Conservation (phyloP, 2,888 invertebrate genomes). For the Apocheima hispidaria region DNA sequence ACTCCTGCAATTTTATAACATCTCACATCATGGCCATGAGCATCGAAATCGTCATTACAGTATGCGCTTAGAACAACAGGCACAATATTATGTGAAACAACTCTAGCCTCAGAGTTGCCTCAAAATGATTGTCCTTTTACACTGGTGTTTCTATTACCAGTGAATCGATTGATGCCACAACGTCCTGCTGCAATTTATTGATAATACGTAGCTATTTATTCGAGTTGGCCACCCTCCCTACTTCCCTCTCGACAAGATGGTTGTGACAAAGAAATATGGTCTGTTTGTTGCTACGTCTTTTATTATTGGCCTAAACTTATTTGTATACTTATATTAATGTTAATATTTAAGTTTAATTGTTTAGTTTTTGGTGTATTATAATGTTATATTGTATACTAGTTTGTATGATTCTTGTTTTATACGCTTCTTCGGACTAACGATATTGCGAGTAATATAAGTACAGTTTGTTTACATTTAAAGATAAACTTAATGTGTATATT, state of each 20-base stretch:
- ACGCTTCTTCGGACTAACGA: not conserved
- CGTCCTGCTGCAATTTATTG: conserved; percentile 54
- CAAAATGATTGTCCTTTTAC: conserved; percentile 9
- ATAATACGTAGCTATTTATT: conserved; percentile 53
- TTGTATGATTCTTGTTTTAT: conserved; percentile 6
- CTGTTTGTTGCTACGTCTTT: conserved; percentile 47
- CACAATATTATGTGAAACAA: not conserved
- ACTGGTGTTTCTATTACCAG: conserved; percentile 45
- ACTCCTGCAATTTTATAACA: not conserved
- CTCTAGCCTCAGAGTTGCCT: not conserved
- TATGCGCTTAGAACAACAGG: not conserved
- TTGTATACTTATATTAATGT: no score
- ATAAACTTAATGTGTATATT: no score
- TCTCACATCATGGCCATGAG: not conserved
- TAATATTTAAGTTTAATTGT: no score
- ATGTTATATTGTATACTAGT: no score
- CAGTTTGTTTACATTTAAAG: no score
- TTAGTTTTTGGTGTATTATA: no score
- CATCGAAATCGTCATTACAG: not conserved
- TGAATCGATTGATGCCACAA: conserved; percentile 47
- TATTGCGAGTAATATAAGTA: no score
- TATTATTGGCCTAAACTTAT: conserved; percentile 31
- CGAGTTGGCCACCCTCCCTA: conserved; percentile 44
- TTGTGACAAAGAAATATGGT: conserved; percentile 59
- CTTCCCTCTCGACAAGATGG: conserved; percentile 47